These are phyloP conservation scores for Mesoclemmys tuberculata DNA, from an alignment of 2,113 vertebrate species.

Conservation along the genomic window DNA sequence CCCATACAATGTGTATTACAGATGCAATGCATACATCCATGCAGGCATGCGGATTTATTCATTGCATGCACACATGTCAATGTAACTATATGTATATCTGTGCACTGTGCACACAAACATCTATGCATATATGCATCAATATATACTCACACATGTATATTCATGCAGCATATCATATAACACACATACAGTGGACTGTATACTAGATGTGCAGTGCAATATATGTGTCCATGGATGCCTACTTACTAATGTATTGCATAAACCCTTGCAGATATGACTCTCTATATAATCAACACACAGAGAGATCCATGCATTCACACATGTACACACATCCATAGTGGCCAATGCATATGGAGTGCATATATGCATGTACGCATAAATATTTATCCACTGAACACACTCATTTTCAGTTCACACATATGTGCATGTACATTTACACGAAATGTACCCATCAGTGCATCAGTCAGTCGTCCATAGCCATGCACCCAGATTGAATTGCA, in stretches of 20 bases:
- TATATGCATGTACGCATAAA: constrained; percentile 42
- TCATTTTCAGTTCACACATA: not conserved
- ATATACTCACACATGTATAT: fast-evolving
- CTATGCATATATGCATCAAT: not conserved
- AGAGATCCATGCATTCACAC: not conserved
- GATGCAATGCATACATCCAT: not conserved
- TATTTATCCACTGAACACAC: not conserved
- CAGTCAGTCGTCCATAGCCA: not conserved
- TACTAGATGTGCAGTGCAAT: not conserved
- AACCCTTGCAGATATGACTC: not conserved
- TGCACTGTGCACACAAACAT: fast-evolving
- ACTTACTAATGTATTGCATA: fast-evolving
- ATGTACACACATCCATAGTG: not conserved
- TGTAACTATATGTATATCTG: not conserved
- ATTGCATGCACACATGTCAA: not conserved
- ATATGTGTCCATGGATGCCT: not conserved
- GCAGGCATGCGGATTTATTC: not conserved
- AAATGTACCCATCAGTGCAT: not conserved
- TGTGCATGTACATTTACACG: not conserved
- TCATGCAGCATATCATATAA: not conserved
- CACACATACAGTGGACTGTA: not conserved
- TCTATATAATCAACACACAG: fast-evolving
- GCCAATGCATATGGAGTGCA: not conserved
- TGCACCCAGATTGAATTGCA: not conserved
- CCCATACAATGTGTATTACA: constrained; percentile 12